These are phyloP conservation scores for Aspiorhynchus laticeps DNA, from an alignment of 2,113 vertebrate genomes.

Conservation along the genomic window DNA sequence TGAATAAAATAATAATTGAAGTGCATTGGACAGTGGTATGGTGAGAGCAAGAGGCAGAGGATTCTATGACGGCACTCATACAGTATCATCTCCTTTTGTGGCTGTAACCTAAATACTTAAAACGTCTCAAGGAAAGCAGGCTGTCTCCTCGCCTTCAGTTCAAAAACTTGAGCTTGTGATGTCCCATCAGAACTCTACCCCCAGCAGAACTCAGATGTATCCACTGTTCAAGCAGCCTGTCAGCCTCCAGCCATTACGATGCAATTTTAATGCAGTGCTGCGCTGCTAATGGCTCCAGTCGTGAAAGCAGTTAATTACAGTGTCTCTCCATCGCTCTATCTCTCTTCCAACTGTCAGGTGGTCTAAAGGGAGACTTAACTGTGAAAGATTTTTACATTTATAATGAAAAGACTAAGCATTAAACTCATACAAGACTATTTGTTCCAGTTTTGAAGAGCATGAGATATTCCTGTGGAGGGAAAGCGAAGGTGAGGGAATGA, in stretches of 20 bases:
- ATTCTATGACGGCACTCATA: neutral
- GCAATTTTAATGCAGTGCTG: slow-evolving; percentile 26
- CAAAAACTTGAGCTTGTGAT: slow-evolving; percentile 14
- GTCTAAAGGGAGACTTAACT: neutral
- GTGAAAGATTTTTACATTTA: slow-evolving; percentile 5
- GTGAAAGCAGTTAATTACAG: neutral
- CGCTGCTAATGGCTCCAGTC: slow-evolving; percentile 11
- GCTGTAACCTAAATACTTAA: slow-evolving; percentile 23
- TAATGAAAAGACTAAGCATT: neutral
- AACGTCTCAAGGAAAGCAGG: neutral
- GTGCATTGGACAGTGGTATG: no score
- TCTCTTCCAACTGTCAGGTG: neutral
- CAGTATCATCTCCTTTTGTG: neutral
- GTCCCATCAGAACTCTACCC: slow-evolving; percentile 35
- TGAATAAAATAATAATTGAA: neutral
- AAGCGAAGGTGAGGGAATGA: neutral
- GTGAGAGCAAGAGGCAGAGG: neutral
- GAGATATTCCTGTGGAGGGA: neutral
- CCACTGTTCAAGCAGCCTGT: slow-evolving; percentile 12
- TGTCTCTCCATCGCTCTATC: neutral
- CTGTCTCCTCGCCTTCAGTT: slow-evolving; percentile 30
- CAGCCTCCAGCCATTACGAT: slow-evolving; percentile 32
- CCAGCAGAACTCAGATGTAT: slow-evolving; percentile 10
- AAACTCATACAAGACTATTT: neutral
- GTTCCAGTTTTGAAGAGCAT: neutral